Percentiles rank a stretch among this genome's conserved stretches.
Evolutionary conservation across 2,888 invertebrate genomes (phyloP).

Genomic region (Portevinia maculata): DNA sequence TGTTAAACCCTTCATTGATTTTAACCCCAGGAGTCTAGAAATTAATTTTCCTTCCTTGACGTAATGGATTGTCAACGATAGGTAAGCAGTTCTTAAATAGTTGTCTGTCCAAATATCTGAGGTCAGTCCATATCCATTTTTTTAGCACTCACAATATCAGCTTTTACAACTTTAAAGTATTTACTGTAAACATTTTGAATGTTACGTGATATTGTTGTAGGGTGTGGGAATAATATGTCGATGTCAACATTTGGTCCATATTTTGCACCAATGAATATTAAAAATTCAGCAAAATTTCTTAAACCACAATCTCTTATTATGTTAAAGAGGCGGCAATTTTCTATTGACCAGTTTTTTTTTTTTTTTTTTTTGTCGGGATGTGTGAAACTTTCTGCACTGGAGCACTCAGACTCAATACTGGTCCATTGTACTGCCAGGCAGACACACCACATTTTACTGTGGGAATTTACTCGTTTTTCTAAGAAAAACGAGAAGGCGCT

Average conservation of each 20-base stretch:
- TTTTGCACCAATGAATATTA: slow-evolving; percentile 34
- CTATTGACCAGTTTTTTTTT: slow-evolving; percentile 25
- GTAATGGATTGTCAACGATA: slow-evolving; percentile 65
- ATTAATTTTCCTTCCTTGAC: slow-evolving; percentile 60
- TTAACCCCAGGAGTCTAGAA: slow-evolving; percentile 59
- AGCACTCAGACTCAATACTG: too few species aligned
- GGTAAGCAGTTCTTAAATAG: slow-evolving; percentile 55
- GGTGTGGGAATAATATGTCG: slow-evolving; percentile 26
- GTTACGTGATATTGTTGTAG: slow-evolving; percentile 21
- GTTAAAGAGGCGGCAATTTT: slow-evolving; percentile 33
- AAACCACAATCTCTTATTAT: slow-evolving; percentile 31
- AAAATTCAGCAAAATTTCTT: slow-evolving; percentile 28
- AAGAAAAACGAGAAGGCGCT: too few species aligned
- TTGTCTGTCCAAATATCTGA: slow-evolving; percentile 67
- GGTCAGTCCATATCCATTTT: slow-evolving; percentile 65
- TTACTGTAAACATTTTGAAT: slow-evolving; percentile 14
- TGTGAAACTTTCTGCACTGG: too few species aligned
- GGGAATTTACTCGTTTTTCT: too few species aligned
- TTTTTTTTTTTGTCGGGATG: too few species aligned
- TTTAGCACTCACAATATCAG: slow-evolving; percentile 51
- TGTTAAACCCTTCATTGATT: slow-evolving; percentile 36
- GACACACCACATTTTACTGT: too few species aligned
- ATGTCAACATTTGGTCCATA: slow-evolving; percentile 40
- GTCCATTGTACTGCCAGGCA: too few species aligned
- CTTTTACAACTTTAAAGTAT: slow-evolving; percentile 52